Evolutionary conservation across 2,888 invertebrate species (phyloP).

Genomic region (Campoplex nolae): DNA sequence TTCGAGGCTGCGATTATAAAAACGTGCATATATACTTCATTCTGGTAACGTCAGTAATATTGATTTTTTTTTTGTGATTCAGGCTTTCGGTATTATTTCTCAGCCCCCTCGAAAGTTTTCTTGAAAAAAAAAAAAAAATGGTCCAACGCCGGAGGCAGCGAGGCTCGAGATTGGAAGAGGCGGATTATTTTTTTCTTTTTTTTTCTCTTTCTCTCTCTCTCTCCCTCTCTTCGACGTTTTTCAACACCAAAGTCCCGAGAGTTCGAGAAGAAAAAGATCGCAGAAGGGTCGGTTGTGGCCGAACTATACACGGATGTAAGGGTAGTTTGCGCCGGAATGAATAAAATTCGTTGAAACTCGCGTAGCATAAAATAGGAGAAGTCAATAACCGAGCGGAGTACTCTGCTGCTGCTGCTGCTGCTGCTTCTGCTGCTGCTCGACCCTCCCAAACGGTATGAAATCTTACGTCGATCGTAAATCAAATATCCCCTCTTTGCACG

Average conservation of each 20-base stretch:
- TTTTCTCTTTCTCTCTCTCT: no score
- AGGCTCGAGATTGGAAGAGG: constrained; percentile 50
- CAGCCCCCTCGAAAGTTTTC: constrained; percentile 27
- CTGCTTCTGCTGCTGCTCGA: background rate
- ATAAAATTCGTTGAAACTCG: constrained; percentile 60
- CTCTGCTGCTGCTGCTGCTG: background rate
- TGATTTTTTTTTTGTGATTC: constrained; percentile 20
- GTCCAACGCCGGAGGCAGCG: constrained; percentile 27
- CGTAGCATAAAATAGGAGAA: constrained; percentile 51
- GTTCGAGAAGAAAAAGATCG: constrained; percentile 40
- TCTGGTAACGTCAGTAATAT: constrained; percentile 1
- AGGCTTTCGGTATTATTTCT: constrained; percentile 6
- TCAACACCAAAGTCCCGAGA: constrained; percentile 10
- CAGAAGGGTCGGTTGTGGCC: constrained; percentile 26
- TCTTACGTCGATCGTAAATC: constrained; percentile 64
- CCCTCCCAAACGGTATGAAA: constrained; percentile 37
- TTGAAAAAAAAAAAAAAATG: background rate
- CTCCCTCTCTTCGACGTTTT: background rate
- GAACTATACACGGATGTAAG: constrained; percentile 7
- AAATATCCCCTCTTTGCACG: constrained; percentile 45
- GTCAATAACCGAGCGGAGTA: constrained; percentile 28
- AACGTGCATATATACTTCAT: background rate
- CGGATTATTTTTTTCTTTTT: constrained; percentile 47
- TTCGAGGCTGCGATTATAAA: background rate
- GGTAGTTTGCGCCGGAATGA: constrained; percentile 52